phyloP scores from a whole-genome alignment of 2,113 vertebrate species.

The Ceuthmochares aereus region DNA sequence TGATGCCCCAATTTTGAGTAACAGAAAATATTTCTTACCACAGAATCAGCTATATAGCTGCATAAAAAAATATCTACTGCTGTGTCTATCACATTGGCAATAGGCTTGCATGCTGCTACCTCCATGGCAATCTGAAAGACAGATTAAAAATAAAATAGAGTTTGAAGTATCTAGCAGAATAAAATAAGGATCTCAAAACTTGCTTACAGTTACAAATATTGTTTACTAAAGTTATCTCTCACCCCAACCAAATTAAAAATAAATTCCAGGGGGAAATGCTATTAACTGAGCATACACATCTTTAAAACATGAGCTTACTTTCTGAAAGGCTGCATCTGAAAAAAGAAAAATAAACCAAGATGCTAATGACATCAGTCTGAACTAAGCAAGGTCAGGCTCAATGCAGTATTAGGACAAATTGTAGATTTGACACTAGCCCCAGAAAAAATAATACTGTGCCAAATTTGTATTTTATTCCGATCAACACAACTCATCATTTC shows the following conservation, averaged over 20 bases:
- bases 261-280: background rate
- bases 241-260: background rate
- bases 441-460: background rate
- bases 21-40: slow-evolving; percentile 82
- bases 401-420: background rate
- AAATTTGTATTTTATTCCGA: background rate
- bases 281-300: background rate
- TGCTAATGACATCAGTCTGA: background rate
- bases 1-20: background rate
- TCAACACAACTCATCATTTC: background rate
- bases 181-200: background rate
- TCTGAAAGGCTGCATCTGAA: background rate
- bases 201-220: background rate
- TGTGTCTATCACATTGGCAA: slow-evolving; percentile 92
- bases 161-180: background rate
- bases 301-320: background rate
- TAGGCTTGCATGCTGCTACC: slow-evolving; percentile 90
- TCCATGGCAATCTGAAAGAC: slow-evolving; percentile 83
- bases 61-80: slow-evolving; percentile 86
- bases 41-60: slow-evolving; percentile 86
- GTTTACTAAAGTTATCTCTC: background rate
- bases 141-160: background rate
- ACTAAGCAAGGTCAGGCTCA: background rate
- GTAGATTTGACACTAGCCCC: background rate
- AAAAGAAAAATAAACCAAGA: background rate